Base-by-base conservation (phyloP, 2,797 vertebrate species). In the Adrianichthys oophorus region DNA sequence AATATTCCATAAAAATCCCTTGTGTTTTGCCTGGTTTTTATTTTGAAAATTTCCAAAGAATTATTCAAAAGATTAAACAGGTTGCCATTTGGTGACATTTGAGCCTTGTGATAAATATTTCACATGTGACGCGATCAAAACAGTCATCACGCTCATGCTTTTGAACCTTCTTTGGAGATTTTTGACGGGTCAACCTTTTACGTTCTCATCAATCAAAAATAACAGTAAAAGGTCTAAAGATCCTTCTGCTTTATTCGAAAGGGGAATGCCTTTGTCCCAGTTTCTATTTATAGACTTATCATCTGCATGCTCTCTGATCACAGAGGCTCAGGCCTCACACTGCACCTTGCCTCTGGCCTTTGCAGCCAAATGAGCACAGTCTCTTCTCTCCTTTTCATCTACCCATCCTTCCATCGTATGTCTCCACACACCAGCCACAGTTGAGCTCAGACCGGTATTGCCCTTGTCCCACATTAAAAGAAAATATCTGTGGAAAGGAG, bases 211-310 rank as follows among this genome's bases (percentile, higher is more conserved):
- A 4, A 37, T 37, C 32, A 37, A 37, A 37, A 37, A 37, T 37
- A 37, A 37, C 13, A 37, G 12, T 15, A 16, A 29, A 4, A 70
- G 19, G 76, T 62, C 56, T 62, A 64, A 54, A 53, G 59, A 59
- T 68, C 18, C 43, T 63, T 74, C 63, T 74, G 57, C 68, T 71
- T 75, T 67, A 59, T 79, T 78, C 81, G 57, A 77, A 70, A 80
- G 81, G 72, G 82, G 82, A 79, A 76, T 80, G 75, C 59, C 68
- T 76, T 74, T 80, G 74, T 83, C 75, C 78, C 60, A 74, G 52
- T 56, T 61, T 75, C 89, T 89, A 89, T 90, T 89, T 89, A 88
- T 89, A 89, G 85, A 68, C 69, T 82, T 85, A 86, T 89, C 83
- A 86, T 90, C 80, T 87, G 83, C 81, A 71, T 77, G 77, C 78